These are phyloP conservation scores for Himalopsyche anomala DNA, from an alignment of 2,888 invertebrate genomes.

Conservation along the genomic window DNA sequence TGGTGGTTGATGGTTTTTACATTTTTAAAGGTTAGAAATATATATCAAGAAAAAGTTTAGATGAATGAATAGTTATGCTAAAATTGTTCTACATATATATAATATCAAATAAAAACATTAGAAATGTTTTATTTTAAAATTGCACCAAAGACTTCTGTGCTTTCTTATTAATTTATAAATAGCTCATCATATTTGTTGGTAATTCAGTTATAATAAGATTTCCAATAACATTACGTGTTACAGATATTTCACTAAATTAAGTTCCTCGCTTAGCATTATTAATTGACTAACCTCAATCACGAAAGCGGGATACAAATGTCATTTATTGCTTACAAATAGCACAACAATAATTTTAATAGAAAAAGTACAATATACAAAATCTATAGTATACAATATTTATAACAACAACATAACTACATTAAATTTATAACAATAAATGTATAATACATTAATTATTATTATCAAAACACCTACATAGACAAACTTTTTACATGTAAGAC, in stretches of 20 bases:
- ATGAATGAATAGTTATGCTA: too few relatives aligned
- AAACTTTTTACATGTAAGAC: neutral
- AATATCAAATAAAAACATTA: neutral
- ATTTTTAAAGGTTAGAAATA: too few relatives aligned
- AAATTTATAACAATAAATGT: neutral
- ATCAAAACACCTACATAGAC: neutral
- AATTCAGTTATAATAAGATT: neutral
- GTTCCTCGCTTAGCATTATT: conserved; percentile 13
- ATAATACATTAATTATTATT: conserved; percentile 12
- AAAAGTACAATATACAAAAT: conserved; percentile 30
- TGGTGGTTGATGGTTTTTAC: too few relatives aligned
- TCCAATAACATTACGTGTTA: neutral
- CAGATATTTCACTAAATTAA: neutral
- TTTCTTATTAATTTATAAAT: neutral
- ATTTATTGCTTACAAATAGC: conserved; percentile 12
- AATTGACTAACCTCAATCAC: conserved; percentile 35
- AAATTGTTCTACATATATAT: neutral
- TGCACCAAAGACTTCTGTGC: neutral
- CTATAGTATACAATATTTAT: conserved; percentile 10
- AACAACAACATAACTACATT: neutral
- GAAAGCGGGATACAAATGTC: conserved; percentile 23
- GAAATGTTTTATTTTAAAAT: neutral
- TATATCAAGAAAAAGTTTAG: too few relatives aligned
- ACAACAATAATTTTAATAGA: conserved; percentile 19
- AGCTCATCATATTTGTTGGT: neutral